phyloP scores from a whole-genome alignment of 2,888 invertebrate species.

The Eremobia ochroleuca region DNA sequence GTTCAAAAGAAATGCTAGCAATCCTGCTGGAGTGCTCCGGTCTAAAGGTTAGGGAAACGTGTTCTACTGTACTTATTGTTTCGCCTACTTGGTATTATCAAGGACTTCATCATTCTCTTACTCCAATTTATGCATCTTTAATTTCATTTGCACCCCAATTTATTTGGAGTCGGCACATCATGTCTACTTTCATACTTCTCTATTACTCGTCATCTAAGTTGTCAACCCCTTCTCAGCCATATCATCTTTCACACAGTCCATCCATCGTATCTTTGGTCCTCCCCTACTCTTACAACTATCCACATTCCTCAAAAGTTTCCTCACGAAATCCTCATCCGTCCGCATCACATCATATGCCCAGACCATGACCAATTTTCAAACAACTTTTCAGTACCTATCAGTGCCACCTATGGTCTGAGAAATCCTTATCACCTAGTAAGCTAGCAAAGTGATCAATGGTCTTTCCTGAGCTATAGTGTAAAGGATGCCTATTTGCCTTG shows the following conservation, averaged over 20 bases:
- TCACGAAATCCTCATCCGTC: background rate
- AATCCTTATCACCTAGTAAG: background rate
- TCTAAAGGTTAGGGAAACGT: constrained; percentile 91
- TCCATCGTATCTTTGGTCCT: background rate
- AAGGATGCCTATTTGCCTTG: background rate
- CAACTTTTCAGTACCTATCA: background rate
- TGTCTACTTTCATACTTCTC: background rate
- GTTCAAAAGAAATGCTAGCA: constrained; percentile 91
- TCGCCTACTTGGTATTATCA: background rate
- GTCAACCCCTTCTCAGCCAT: background rate
- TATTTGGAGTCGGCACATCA: background rate
- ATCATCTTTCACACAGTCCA: background rate
- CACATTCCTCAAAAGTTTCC: background rate
- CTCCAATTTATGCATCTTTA: no score
- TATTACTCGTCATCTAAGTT: background rate
- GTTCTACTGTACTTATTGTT: background rate
- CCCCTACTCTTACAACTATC: background rate
- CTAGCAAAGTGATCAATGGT: background rate
- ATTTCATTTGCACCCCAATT: no score
- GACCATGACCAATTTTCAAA: background rate
- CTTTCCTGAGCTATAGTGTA: background rate
- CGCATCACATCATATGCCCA: background rate
- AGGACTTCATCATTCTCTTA: background rate
- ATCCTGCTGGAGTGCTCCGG: constrained; percentile 92
- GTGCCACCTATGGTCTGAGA: background rate